A percentile compares a stretch with the other conserved stretches of the same genome.
Conservation (phyloP, 2,113 vertebrate genomes). For the Toxostoma redivivum region DNA sequence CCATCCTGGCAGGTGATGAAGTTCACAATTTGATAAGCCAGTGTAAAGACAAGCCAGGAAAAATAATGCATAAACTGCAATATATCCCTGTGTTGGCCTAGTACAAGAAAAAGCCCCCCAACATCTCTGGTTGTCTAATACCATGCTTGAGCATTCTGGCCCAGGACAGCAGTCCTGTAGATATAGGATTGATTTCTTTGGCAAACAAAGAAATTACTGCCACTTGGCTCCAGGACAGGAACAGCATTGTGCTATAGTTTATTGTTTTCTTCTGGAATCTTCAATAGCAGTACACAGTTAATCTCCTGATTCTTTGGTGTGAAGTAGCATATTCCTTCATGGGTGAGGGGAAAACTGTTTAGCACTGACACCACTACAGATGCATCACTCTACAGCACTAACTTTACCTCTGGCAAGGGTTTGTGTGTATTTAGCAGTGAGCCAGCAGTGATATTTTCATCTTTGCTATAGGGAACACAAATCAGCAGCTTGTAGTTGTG, state of each 20-base stretch:
- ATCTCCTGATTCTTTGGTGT: neutral
- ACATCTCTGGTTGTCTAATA: neutral
- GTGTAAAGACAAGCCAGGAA: neutral
- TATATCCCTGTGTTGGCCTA: neutral
- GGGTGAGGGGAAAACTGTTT: neutral
- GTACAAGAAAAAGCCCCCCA: neutral
- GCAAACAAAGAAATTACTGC: neutral
- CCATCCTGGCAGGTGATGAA: neutral
- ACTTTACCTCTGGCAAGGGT: neutral
- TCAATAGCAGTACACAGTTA: neutral
- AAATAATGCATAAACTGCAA: slow-evolving; percentile 8
- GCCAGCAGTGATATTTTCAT: neutral
- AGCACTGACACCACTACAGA: neutral
- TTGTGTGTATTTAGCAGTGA: neutral
- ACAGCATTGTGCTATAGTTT: neutral
- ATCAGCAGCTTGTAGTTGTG: neutral
- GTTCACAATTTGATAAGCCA: slow-evolving; percentile 35
- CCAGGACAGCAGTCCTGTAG: neutral
- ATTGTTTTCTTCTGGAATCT: neutral
- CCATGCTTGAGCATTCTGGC: neutral
- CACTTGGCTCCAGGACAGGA: neutral
- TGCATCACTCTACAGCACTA: neutral
- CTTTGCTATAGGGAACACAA: neutral
- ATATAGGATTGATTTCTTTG: neutral
- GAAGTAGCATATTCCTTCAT: neutral